A percentile compares a stretch with the other conserved stretches of the same genome.
Conservation (phyloP, 2,797 vertebrate genomes). For the Manis javanica region DNA sequence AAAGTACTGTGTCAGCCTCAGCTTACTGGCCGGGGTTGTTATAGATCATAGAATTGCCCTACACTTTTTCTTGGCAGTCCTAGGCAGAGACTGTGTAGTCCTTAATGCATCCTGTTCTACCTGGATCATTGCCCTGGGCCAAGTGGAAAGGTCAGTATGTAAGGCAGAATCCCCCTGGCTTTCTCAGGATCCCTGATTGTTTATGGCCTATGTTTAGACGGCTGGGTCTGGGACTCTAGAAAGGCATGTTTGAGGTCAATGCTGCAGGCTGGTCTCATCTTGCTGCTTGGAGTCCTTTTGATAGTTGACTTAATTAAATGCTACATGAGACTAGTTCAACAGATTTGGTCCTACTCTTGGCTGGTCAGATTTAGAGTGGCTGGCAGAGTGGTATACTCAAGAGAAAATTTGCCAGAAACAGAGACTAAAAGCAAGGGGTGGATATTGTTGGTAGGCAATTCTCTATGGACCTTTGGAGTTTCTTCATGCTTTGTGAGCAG, state of each 20-base stretch:
- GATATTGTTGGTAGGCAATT: not conserved
- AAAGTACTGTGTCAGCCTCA: not conserved
- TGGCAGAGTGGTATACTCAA: not conserved
- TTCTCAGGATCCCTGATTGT: not conserved
- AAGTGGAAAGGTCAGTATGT: not conserved
- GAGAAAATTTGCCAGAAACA: not conserved
- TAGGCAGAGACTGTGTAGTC: not conserved
- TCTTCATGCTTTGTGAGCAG: not conserved
- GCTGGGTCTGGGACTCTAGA: not conserved
- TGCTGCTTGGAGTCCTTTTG: not conserved
- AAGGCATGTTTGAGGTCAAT: accelerated
- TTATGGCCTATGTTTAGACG: not conserved
- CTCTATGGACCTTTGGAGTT: not conserved
- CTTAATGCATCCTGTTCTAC: not conserved
- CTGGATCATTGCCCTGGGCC: not conserved
- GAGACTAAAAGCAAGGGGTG: not conserved
- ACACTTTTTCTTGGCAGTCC: not conserved
- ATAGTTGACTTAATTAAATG: not conserved
- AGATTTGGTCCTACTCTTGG: not conserved
- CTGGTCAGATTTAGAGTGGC: not conserved
- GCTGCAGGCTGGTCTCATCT: not conserved
- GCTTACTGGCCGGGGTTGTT: not conserved
- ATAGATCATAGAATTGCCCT: too few species aligned
- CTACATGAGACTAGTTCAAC: not conserved
- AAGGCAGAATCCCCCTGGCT: not conserved